Evolutionary conservation across 2,888 invertebrate genomes (phyloP).

Genomic region (Oxycera nigricornis): DNA sequence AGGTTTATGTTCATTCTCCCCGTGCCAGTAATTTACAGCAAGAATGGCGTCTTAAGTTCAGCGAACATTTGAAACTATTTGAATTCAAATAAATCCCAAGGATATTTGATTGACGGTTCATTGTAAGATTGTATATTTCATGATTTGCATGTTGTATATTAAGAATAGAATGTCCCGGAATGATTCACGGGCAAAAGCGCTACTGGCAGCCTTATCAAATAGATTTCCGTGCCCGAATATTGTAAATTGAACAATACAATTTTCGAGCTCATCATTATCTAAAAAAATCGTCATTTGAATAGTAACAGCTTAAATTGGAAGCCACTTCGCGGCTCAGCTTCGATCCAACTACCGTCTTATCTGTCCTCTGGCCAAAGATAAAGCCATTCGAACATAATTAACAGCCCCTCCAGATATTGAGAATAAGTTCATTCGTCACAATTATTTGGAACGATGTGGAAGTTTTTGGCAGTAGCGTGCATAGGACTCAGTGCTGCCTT

Average conservation of each 20-base stretch:
- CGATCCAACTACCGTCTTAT: background rate
- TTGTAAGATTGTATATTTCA: no score
- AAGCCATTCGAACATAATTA: background rate
- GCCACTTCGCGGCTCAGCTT: background rate
- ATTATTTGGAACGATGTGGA: slow-evolving; percentile 3
- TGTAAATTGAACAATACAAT: background rate
- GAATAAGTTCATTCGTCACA: background rate
- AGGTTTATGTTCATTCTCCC: no score
- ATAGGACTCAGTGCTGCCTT: slow-evolving; percentile 45
- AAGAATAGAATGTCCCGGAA: no score
- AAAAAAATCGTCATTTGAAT: background rate
- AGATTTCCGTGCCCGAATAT: background rate
- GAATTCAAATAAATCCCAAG: no score
- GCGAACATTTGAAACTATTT: no score
- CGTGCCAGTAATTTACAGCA: no score
- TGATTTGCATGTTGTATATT: no score
- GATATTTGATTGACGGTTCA: no score
- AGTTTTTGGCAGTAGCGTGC: background rate
- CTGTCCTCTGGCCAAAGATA: background rate
- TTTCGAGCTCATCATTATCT: slow-evolving; percentile 5
- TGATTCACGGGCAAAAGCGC: no score
- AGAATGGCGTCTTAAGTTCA: no score
- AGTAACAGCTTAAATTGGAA: background rate
- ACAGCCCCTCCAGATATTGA: background rate
- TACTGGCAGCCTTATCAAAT: no score